phyloP scores from a whole-genome alignment of 2,888 invertebrate species.

The Protodeltote pygarga region DNA sequence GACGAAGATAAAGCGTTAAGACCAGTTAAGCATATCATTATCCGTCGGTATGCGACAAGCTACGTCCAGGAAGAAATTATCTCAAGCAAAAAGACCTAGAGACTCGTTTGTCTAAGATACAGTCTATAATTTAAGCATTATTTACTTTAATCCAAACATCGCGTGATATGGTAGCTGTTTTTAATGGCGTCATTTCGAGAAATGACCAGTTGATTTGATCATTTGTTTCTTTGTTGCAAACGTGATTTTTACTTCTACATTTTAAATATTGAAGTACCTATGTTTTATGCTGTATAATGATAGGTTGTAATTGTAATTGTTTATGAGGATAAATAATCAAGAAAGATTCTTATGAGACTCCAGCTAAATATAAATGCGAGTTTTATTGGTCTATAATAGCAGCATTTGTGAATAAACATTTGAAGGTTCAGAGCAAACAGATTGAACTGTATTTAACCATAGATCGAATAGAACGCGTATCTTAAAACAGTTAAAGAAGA shows the following conservation, averaged over 20 bases:
- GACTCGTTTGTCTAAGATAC: conserved; percentile 30
- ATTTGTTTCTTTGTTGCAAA: conserved; percentile 48
- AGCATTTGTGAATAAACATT: no score
- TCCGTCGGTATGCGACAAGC: conserved; percentile 14
- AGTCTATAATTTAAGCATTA: conserved; percentile 61
- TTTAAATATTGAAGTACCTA: conserved; percentile 15
- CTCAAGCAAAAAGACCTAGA: conserved; percentile 26
- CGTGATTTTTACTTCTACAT: conserved; percentile 31
- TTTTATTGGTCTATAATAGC: no score
- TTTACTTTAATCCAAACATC: conserved; percentile 65
- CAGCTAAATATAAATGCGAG: no score
- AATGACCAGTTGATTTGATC: conserved; percentile 48
- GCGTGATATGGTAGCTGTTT: conserved; percentile 55
- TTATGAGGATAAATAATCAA: no score
- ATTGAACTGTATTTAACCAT: no score
- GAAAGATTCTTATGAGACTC: no score
- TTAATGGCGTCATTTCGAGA: conserved; percentile 50
- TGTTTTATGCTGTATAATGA: no score
- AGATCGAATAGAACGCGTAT: no score
- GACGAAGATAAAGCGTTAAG: background rate
- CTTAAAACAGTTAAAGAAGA: no score
- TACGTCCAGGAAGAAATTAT: conserved; percentile 29
- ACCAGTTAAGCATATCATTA: conserved; percentile 19
- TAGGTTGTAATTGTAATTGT: no score
- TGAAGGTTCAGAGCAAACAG: no score